Percentiles rank a stretch among this genome's conserved stretches.
These are phyloP conservation scores for Perognathus longimembris DNA, from an alignment of 2,113 vertebrate genomes.

Conservation along the genomic window DNA sequence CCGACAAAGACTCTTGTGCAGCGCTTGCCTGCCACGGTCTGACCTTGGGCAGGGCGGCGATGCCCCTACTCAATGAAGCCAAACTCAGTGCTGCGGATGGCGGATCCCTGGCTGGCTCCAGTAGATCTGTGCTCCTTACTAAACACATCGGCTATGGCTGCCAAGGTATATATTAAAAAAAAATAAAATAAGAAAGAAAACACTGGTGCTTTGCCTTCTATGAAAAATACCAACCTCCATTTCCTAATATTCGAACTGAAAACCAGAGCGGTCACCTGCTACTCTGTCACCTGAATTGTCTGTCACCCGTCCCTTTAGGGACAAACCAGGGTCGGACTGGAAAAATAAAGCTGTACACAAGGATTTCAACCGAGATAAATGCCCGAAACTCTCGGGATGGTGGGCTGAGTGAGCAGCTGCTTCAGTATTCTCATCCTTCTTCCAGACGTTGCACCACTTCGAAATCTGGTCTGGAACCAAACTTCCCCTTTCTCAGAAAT, in stretches of 20 bases:
- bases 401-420: background rate
- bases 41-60: too few relatives aligned
- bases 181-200: background rate
- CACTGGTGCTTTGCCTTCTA: background rate
- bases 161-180: background rate
- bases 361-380: background rate
- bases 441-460: background rate
- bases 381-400: background rate
- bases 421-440: background rate
- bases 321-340: background rate
- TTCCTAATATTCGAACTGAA: background rate
- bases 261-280: background rate
- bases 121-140: background rate
- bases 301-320: background rate
- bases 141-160: background rate
- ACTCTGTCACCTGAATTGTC: background rate
- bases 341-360: background rate
- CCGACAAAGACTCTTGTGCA: too few relatives aligned
- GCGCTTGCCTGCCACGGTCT: too few relatives aligned
- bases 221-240: background rate
- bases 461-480: background rate
- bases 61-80: too few relatives aligned
- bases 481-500: constrained; percentile 26
- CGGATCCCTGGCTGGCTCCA: background rate
- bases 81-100: background rate